Base-by-base conservation (phyloP, 2,797 vertebrate genomes). In the Danio kyathit region DNA sequence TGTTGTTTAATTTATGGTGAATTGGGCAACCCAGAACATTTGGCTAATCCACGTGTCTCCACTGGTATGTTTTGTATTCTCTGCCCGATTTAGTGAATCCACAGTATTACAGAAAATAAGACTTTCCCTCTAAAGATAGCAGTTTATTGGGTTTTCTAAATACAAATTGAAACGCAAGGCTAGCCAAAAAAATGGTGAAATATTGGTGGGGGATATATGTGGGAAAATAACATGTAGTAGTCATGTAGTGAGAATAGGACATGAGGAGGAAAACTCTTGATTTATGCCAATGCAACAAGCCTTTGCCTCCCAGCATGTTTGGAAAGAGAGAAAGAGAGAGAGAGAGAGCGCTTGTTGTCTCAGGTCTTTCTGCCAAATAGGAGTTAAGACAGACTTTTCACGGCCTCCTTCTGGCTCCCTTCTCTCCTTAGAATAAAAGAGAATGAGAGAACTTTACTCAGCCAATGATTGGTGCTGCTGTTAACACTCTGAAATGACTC, bases 31-130 rank as follows among this genome's bases (percentile, higher is more conserved):
- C 51, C 8, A 6, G 60, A 51, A 59, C 43, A 67, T 78, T 19
- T 66, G 14, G 7, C 29, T 17, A 70, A 40, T 63, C 48, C 38
- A 21, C 1, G 3, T 29, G 51, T 66, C 49, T 66, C 9, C 5
- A 4, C 14, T 70, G 65, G 5, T 51, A 19, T 12, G 6, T 69
- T 70, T 67, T 41, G 44, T 11, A 66, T 52, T 38, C 8, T 48
- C 59, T 59, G 19, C 6, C 64, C 48, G 52, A 49, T 59, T 78
- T 49, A 48, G 64, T 40, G 41, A 67, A 77, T 78, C 8, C 65
- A 60, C 54, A 79, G n/a, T 19, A 61, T 69, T 56, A 51, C n/a
- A 43, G 66, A 71, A 79, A 51, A 70, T 0, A 59, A 72, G 10
- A 40, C 9, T 19, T 60, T 7, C 13, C 16, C 12, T 78, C 29